Base-by-base conservation (phyloP, 2,888 invertebrate species). In the Mythimna loreyi region DNA sequence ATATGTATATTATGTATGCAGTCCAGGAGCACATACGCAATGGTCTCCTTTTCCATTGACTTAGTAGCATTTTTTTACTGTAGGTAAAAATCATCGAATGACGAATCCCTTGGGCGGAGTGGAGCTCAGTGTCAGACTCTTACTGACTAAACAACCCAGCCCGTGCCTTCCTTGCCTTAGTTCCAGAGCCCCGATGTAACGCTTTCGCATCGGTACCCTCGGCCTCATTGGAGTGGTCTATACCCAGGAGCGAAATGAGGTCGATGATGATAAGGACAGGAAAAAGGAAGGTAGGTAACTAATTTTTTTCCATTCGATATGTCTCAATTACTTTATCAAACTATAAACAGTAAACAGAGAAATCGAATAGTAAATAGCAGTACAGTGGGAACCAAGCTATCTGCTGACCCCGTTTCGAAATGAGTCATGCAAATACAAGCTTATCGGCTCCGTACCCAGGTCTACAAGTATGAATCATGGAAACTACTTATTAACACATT, bases 391-490 rank as follows among this genome's bases (percentile, higher is more conserved):
- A 70, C 69, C 55, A 57, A 47, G 64, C 61, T 84, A 84, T 82
- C 82, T 79, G 67, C 71, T 62, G 82, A 79, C 82, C 82, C 62
- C 72, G 59, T 72, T 82, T 21, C 23, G 13, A 28, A 45, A 52
- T 82, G 84, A 84, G 33, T 82, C 82, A 82, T 72, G 70, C 67
- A 65, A 66, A 75, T 66, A 49, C 47, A 68, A 53, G 65, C 72
- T 84, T 82, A 82, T 82, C 84, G 70, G 13, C 33, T 36, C 16
- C 57, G 53, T 58, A 58, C 65, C 65, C 72, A 78, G 57, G 68
- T 75, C 36, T 9, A 25, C 28, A 59, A 52, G 59, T 67, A 78
- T 82, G 84, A 82, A 68, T 82, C 84, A 82, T 69, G 19, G 58
- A 64, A 40, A 66, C 40, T 65, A 65, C 47, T 65, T 73, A 82